Conservation (phyloP, 2,888 invertebrate genomes). For the Eumacrocentrus americanus region DNA sequence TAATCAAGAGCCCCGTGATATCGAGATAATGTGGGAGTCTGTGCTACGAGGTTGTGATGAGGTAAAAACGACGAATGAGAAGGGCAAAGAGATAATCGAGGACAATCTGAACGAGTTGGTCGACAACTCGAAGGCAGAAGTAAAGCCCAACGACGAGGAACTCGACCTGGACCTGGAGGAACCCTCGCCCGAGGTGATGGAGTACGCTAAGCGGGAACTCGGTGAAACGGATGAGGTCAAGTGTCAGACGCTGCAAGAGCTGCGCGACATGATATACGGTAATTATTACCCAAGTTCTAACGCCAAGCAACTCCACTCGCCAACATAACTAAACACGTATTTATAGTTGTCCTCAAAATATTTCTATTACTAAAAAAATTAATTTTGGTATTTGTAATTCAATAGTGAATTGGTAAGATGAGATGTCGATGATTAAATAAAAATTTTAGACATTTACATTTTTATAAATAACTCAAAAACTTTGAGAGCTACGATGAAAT, state of each 20-base stretch:
- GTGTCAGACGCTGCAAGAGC: conserved; percentile 72
- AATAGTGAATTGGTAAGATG: no score
- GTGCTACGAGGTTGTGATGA: conserved; percentile 28
- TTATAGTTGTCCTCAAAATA: not conserved
- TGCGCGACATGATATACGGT: conserved; percentile 79
- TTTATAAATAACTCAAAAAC: no score
- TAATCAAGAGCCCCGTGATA: conserved; percentile 34
- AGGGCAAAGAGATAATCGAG: conserved; percentile 20
- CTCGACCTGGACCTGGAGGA: conserved; percentile 70
- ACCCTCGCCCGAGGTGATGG: conserved; percentile 70
- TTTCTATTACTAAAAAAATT: no score
- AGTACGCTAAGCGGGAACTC: conserved; percentile 71
- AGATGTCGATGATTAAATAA: no score
- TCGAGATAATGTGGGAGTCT: conserved; percentile 24
- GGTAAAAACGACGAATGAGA: not conserved
- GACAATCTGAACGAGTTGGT: conserved; percentile 18
- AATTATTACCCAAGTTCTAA: conserved; percentile 39
- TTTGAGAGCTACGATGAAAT: no score
- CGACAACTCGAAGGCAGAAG: not conserved
- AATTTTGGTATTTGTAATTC: no score
- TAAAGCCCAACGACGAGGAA: conserved; percentile 63
- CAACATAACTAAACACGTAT: not conserved
- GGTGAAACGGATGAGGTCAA: conserved; percentile 76
- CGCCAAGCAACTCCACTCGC: not conserved
- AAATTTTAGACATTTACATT: no score